Conservation (phyloP, 2,113 vertebrate species). For the Rostratula benghalensis region DNA sequence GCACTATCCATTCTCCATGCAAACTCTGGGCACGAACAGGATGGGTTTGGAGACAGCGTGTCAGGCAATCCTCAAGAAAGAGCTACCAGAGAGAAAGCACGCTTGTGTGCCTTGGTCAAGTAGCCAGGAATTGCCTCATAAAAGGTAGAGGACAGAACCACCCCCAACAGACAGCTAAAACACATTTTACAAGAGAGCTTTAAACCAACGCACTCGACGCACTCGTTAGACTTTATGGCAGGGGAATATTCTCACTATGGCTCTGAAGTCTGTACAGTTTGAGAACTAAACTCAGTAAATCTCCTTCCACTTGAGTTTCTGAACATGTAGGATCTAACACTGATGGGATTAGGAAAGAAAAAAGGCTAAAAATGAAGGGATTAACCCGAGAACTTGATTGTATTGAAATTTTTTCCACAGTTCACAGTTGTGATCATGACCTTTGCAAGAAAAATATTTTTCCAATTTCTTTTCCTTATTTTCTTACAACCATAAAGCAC, state of each 20-base stretch:
- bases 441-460: constrained; percentile 25
- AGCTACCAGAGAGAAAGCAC: background rate
- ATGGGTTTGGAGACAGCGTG: background rate
- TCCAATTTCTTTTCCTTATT: constrained; percentile 30
- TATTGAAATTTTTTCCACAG: constrained; percentile 1
- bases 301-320: constrained; percentile 24
- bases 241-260: background rate
- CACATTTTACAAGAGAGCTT: constrained; percentile 41
- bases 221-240: constrained; percentile 21
- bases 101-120: background rate
- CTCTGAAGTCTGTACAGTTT: constrained; percentile 3
- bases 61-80: background rate
- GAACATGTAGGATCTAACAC: background rate
- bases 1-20: fast-evolving
- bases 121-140: background rate
- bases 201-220: background rate
- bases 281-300: background rate
- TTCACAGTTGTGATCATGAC: background rate
- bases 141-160: constrained; percentile 20
- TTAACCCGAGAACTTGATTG: constrained; percentile 18
- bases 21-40: background rate
- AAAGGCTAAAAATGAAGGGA: constrained; percentile 48
- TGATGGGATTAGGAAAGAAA: constrained; percentile 35
- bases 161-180: constrained; percentile 11
- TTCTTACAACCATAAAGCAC: constrained; percentile 29